These are phyloP conservation scores for Tinea pellionella DNA, from an alignment of 2,888 invertebrate species.

Conservation along the genomic window DNA sequence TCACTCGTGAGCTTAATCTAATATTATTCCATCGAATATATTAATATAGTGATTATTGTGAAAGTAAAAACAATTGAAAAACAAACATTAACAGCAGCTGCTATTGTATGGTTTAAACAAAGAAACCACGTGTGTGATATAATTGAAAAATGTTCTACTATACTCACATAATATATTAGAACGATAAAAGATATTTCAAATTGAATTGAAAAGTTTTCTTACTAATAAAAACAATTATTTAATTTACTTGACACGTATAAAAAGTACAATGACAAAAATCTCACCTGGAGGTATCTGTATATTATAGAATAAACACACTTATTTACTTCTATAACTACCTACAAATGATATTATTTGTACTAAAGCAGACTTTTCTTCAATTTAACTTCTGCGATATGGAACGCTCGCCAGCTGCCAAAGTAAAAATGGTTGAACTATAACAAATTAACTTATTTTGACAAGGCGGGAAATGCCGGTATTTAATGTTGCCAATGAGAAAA, in stretches of 20 bases:
- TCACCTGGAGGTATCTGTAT: background rate
- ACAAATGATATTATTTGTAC: too few relatives aligned
- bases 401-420: background rate
- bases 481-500: background rate
- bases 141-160: background rate
- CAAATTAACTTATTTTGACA: background rate
- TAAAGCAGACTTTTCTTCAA: too few relatives aligned
- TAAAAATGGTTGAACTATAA: background rate
- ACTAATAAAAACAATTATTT: too few relatives aligned
- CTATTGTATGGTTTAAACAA: background rate
- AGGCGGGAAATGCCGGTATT: background rate
- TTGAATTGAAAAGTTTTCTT: background rate
- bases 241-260: background rate
- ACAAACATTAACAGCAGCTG: background rate
- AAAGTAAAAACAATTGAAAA: too few relatives aligned
- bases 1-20: too few relatives aligned
- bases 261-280: background rate
- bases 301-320: background rate
- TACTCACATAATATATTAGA: background rate
- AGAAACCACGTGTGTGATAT: background rate
- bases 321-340: too few relatives aligned
- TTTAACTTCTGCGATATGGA: too few relatives aligned
- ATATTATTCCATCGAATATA: too few relatives aligned
- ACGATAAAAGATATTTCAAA: background rate
- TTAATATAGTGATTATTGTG: too few relatives aligned